phyloP scores from a whole-genome alignment of 2,888 invertebrate species.

The Emmelina monodactyla region DNA sequence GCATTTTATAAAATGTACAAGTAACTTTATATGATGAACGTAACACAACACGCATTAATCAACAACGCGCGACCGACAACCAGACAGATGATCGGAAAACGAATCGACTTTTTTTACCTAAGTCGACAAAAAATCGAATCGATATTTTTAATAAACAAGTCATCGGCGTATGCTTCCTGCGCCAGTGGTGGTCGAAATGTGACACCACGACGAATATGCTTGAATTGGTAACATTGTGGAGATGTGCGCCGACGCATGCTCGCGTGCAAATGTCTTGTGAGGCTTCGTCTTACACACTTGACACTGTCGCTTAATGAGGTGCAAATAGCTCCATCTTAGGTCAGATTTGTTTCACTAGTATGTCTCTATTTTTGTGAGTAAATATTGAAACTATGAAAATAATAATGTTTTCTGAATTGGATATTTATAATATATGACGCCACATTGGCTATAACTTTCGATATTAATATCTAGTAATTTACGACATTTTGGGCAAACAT shows the following conservation, averaged over 20 bases:
- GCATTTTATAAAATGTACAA: not conserved
- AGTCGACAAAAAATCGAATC: not conserved
- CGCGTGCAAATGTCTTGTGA: conserved; percentile 59
- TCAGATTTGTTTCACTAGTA: too few species aligned
- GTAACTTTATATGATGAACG: conserved; percentile 7
- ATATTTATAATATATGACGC: too few species aligned
- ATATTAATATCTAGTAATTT: conserved; percentile 26
- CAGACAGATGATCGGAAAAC: conserved; percentile 37
- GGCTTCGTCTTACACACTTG: conserved; percentile 55
- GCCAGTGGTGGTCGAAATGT: conserved; percentile 58
- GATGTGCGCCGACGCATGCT: conserved; percentile 40
- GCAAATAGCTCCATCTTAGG: too few species aligned
- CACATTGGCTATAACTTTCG: conserved; percentile 18
- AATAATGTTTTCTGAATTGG: too few species aligned
- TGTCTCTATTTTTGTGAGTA: too few species aligned
- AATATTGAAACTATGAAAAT: too few species aligned
- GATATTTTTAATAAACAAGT: conserved; percentile 21
- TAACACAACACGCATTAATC: conserved; percentile 26
- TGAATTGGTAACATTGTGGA: conserved; percentile 62
- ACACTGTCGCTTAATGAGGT: too few species aligned
- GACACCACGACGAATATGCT: conserved; percentile 62
- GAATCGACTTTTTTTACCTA: conserved; percentile 28
- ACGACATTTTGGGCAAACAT: conserved; percentile 21
- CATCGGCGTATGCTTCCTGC: conserved; percentile 61
- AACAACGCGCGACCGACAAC: conserved; percentile 21